These are phyloP conservation scores for Adela reaumurella DNA, from an alignment of 2,888 invertebrate species.

Conservation along the genomic window DNA sequence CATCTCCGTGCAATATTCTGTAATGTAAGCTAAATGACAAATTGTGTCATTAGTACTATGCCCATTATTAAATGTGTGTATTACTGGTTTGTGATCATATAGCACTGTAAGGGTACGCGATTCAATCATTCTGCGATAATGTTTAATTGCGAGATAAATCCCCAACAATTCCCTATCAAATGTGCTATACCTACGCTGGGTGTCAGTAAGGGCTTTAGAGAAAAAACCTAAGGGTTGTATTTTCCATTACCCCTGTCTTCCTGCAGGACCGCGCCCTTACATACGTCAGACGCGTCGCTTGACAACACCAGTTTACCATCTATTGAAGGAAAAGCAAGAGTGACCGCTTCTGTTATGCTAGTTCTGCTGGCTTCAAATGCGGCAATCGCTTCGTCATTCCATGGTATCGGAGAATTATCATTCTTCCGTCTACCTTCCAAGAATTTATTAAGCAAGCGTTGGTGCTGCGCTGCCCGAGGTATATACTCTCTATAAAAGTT, in stretches of 20 bases:
- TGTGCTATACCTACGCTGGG: conserved; percentile 3
- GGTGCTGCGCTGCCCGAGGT: too few relatives aligned
- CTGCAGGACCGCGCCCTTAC: conserved; percentile 1
- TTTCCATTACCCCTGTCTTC: neutral
- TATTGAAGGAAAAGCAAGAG: neutral
- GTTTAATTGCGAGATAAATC: conserved; percentile 1
- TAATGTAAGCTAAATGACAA: conserved; percentile 9
- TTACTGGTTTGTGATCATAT: conserved; percentile 11
- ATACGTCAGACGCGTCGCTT: neutral
- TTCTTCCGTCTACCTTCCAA: neutral
- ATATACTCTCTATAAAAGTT: too few relatives aligned
- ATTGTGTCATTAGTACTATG: conserved; percentile 3
- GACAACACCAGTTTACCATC: neutral
- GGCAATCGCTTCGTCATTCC: neutral
- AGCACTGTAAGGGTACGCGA: conserved; percentile 5
- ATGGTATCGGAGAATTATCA: neutral
- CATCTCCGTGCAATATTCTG: conserved; percentile 20
- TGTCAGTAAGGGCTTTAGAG: conserved; percentile 1
- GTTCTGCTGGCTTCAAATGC: neutral
- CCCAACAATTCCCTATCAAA: conserved; percentile 5
- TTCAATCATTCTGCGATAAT: conserved; percentile 1
- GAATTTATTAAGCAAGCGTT: too few relatives aligned
- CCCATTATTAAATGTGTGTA: conserved; percentile 7
- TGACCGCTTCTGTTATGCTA: neutral
- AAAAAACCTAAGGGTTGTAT: conserved; percentile 2